Base-by-base conservation (phyloP, 2,797 vertebrate genomes). In the Pachyuromys duprasi region DNA sequence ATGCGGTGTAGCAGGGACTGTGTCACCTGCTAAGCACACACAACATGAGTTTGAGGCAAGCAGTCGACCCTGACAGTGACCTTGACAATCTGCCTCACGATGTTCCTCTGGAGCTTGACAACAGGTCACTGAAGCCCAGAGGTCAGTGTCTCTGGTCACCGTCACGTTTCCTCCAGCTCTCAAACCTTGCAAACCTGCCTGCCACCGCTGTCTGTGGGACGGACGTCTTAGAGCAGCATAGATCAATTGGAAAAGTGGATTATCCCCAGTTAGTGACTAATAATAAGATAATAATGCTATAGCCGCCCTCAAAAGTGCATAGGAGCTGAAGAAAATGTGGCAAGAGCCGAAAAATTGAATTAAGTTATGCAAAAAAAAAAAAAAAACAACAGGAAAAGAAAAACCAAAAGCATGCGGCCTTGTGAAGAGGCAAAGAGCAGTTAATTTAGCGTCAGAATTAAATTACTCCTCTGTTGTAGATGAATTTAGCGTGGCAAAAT, bases 371-470 rank as follows among this genome's bases (percentile, higher is more conserved):
- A 80, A 90, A 93, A 93, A 87, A 78, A 84, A 18, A 42, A 36
- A 72, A n/a, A 84, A 18, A 24, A 3, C 78, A 22, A 88, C 3
- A 26, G 2, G 26, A 15, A 60, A 74, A 74, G 53, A 42, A 88
- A 94, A 83, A 76, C 57, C 83, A 84, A 86, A 96, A 93, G 82
- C 1, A 5, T 88, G 86, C 69, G 88, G 91, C 90, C 94, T 91
- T 87, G 93, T 0, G 8, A 89, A 93, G 90, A 94, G 92, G 92
- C 91, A 96, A 88, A 97, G 90, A 95, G 84, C 90, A 69, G 95
- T 97, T 97, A 82, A 97, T 97, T 97, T 97, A 96, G 92, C 75
- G 33, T 86, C 62, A 8, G 94, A 96, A 98, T 97, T 97, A 93
- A 97, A 97, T 98, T 95, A 95, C 93, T 76, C 92, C 53, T 95